Evolutionary conservation across 2,797 vertebrate species (phyloP), one percentile per base, ranked within the genome.

Genomic region (Enteromius radiatus): DNA sequence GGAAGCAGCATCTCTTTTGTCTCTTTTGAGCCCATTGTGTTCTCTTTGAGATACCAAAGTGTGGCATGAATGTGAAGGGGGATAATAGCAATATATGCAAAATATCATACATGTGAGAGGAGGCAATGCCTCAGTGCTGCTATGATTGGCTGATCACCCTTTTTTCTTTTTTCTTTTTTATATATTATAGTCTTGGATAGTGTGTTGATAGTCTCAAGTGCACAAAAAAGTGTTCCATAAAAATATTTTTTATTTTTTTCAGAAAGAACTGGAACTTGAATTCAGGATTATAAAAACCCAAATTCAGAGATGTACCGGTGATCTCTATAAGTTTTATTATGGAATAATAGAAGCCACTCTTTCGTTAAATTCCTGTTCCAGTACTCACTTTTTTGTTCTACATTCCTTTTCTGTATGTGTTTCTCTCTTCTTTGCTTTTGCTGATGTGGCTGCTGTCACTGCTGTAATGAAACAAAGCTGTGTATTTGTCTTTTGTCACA

Each of bases 401-500:
- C 67, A 63, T 67, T 76, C 52, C 47, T 33, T 33, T 68, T 69
- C 23, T 74, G 21, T n/a, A 4, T 81, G 61, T 43, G 36, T 78
- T 83, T 84, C 21, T 78, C 11, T 41, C 21, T 21, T 56, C 31
- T 77, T 43, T 85, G 15, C 45, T 80, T 82, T 83, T 21, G 76
- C 65, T 70, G 73, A 36, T 69, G 52, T 69, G 28, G 75, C 81
- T 61, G 52, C 26, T 77, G 15, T 69, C 28, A 28, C 45, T 52
- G 69, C 31, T 74, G 56, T 65, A 75, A 64, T 75, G 56, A 75
- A 81, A 76, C 52, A 63, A 67, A 59, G 49, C 54, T 83, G 80
- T 45, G 67, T 59, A 76, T 82, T 69, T 68, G 15, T 76, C 23
- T n/a, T 21, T 26, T 77, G 64, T 77, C 64, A 21, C n/a, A 74